Evolutionary conservation across 2,888 invertebrate genomes (phyloP), one percentile per base, ranked within the genome.

Genomic region (Drosophila birchii): DNA sequence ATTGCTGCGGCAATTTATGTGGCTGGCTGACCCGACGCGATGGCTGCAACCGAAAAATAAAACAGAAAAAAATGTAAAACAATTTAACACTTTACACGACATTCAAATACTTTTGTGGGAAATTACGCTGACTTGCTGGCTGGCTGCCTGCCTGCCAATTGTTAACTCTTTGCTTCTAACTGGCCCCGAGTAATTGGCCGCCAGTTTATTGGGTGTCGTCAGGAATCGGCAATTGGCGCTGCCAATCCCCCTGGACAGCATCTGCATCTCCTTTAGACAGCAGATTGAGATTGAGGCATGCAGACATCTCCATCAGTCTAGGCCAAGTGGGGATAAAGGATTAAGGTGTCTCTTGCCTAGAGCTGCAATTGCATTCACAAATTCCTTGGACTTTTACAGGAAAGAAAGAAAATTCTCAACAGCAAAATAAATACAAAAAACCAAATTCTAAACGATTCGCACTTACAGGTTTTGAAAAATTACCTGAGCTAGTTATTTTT

Each of bases 11-110:
- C 66, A 79, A 87, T 80, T 85, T 86, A 82, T 85, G 86, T 82
- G 82, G 53, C 68, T 70, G 74, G 70, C 72, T 71, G 78, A 78
- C 73, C 34, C 59, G 51, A 43, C 44, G 44, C 53, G 58, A 39
- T 18, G 32, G 34, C 44, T 23, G 43, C 34, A 39, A 44, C 16
- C 9, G n/a, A 77, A 73, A 79, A 85, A 79, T n/a, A 38, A n/a
- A n/a, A n/a, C 2, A 8, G 23, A 12, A 16, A 78, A 85, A 80
- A 85, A 86, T 87, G 78, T 82, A 86, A 86, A 86, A 87, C 86
- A 86, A 86, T 86, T 86, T 86, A 87, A 86, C 88, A 86, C 86
- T 86, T 86, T 87, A 86, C 86, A 86, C 86, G 88, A 88, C 86
- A 87, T 86, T 86, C 86, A 80, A 87, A 86, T 86, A 88, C 81